Base-by-base conservation (phyloP, 2,888 invertebrate species). In the Idaea aversata region DNA sequence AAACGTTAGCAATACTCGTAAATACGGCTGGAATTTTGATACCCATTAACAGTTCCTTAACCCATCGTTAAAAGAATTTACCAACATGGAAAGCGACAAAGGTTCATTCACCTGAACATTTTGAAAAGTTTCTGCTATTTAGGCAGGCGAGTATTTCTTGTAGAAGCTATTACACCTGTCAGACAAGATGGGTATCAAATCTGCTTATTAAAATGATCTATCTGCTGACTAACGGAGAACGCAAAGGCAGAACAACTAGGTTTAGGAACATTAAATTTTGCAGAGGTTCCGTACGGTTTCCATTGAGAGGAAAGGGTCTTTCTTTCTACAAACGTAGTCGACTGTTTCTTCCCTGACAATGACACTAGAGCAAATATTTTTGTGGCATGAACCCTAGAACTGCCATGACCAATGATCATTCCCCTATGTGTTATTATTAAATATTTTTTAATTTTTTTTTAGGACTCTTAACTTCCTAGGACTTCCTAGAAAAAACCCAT, bases 11-110 rank as follows among this genome's bases (percentile, higher is more conserved):
- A 15, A 16, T 15, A n/a, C n/a, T n/a, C n/a, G n/a, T n/a, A 16
- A 59, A 59, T 59, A 59, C 58, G 15, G 47, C 66, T 67, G 59
- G 64, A 65, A 72, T 69, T 68, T 67, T 63, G 67, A 63, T 66
- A 59, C 62, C 67, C 66, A 72, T 71, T 65, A 73, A 70, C 67
- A 71, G 70, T 74, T 72, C 66, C 64, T 72, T 72, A 69, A 72
- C 71, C 71, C 65, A 68, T 47, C 47, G 47, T 47, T 47, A 47
- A 47, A 47, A 47, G 47, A 47, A 47, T 47, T 47, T 47, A 47
- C 47, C 47, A 47, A 47, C 47, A 47, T 47, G 47, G 47, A 47
- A 47, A 47, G 47, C 47, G 13, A 47, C 47, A 13, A 47, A 67
- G 69, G 74, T 74, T 74, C 74, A 67, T 71, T 72, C 66, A 74